Evolutionary conservation across 2,888 invertebrate genomes (phyloP).

Genomic region (Ectobius pallidus): DNA sequence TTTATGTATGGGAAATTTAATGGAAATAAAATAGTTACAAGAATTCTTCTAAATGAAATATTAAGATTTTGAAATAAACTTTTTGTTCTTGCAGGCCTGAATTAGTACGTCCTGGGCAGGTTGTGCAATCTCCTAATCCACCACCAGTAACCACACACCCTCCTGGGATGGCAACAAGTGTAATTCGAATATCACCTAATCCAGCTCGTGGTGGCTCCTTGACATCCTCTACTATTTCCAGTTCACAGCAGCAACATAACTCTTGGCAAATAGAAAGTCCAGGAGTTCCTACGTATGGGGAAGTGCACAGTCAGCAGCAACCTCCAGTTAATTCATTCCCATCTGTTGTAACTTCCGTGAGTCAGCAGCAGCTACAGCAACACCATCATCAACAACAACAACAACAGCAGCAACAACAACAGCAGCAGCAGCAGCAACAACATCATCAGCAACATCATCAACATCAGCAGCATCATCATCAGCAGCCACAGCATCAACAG

Average conservation of each 20-base stretch:
- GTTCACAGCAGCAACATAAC: slow-evolving; percentile 36
- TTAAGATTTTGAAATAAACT: too few relatives aligned
- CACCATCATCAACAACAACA: not conserved
- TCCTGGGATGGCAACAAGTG: slow-evolving; percentile 72
- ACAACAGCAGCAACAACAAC: not conserved
- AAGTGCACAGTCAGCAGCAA: slow-evolving; percentile 47
- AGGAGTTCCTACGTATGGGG: slow-evolving; percentile 23
- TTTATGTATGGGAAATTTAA: too few relatives aligned
- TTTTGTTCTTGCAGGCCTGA: slow-evolving; percentile 79
- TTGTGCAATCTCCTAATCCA: slow-evolving; percentile 53
- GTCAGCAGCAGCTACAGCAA: slow-evolving; percentile 18
- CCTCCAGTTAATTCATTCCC: slow-evolving; percentile 52
- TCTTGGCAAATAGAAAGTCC: slow-evolving; percentile 47
- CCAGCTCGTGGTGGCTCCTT: slow-evolving; percentile 38
- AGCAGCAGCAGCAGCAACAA: slow-evolving; percentile 43
- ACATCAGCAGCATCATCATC: not conserved
- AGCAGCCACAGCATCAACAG: not conserved
- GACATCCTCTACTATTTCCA: not conserved
- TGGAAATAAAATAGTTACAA: too few relatives aligned
- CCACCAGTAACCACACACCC: slow-evolving; percentile 45
- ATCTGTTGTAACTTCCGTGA: slow-evolving; percentile 51
- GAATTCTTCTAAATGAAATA: too few relatives aligned
- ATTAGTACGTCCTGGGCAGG: slow-evolving; percentile 67
- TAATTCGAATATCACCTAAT: slow-evolving; percentile 79
- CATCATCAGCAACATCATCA: not conserved